Evolutionary conservation across 2,113 vertebrate genomes (phyloP).

Genomic region (Colistium nudipinnis): DNA sequence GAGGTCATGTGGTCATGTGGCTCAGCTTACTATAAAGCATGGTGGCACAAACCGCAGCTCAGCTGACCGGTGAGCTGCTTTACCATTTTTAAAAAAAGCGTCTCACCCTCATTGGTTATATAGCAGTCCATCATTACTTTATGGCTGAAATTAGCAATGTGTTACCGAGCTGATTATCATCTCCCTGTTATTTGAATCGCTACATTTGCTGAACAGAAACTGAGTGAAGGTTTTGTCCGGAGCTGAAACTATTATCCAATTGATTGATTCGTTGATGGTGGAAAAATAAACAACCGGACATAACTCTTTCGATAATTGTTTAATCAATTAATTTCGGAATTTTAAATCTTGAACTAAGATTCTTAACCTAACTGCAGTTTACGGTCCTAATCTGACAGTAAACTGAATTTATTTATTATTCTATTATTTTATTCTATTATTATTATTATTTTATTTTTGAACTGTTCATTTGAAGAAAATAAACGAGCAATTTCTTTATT

Average conservation of each 20-base stretch:
- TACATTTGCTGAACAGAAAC: background rate
- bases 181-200: conserved; percentile 17
- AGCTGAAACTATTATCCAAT: no score
- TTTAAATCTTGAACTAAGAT: no score
- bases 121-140: conserved; percentile 9
- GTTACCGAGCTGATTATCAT: conserved; percentile 24
- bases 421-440: no score
- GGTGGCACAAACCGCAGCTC: conserved; percentile 31
- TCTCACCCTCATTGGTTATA: conserved; percentile 14
- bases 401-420: no score
- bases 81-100: conserved; percentile 34
- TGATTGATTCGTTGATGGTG: background rate
- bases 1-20: conserved; percentile 46
- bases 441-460: no score
- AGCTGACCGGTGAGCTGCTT: conserved; percentile 40
- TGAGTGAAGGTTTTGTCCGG: background rate
- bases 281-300: background rate
- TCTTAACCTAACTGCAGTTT: no score
- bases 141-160: conserved; percentile 24
- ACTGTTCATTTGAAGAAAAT: no score
- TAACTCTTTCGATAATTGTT: background rate
- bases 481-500: no score
- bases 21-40: conserved; percentile 51
- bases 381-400: no score
- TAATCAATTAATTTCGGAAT: background rate